Conservation (phyloP, 2,113 vertebrate genomes). For the Clarias magur region DNA sequence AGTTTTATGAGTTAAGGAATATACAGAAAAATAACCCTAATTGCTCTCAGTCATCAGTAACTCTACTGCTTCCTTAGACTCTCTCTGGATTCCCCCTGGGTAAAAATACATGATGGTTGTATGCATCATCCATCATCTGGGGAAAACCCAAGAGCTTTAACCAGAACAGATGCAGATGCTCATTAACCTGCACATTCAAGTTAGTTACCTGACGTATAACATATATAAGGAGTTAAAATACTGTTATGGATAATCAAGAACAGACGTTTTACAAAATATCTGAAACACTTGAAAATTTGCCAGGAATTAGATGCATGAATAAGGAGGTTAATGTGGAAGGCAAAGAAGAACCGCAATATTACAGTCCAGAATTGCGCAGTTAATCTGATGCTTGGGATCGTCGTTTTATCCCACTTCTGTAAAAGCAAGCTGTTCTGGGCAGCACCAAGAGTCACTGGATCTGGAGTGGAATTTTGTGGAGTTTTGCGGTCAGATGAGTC, state of each 20-base stretch:
- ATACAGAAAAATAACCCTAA: not conserved
- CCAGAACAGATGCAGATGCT: not conserved
- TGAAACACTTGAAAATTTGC: not conserved
- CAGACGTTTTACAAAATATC: not conserved
- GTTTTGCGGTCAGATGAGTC: not conserved
- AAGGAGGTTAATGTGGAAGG: not conserved
- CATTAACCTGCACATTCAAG: not conserved
- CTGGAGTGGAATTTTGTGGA: not conserved
- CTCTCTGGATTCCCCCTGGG: not conserved
- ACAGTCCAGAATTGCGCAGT: not conserved
- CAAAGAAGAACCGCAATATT: constrained; percentile 3
- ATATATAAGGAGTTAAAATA: not conserved
- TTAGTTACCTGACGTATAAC: not conserved
- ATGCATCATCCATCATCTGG: not conserved
- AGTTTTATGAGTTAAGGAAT: too few relatives aligned
- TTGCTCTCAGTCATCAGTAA: not conserved
- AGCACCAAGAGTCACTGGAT: not conserved
- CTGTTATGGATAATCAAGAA: not conserved
- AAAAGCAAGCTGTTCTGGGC: not conserved
- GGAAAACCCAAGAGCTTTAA: not conserved
- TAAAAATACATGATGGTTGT: constrained; percentile 1
- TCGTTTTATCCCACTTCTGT: not conserved
- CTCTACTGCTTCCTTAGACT: not conserved
- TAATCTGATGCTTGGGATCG: not conserved
- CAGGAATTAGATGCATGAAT: not conserved